A percentile compares a stretch with the other conserved stretches of the same genome.
phyloP scores from a whole-genome alignment of 2,797 vertebrate genomes.

The Triplophysa bombifrons region DNA sequence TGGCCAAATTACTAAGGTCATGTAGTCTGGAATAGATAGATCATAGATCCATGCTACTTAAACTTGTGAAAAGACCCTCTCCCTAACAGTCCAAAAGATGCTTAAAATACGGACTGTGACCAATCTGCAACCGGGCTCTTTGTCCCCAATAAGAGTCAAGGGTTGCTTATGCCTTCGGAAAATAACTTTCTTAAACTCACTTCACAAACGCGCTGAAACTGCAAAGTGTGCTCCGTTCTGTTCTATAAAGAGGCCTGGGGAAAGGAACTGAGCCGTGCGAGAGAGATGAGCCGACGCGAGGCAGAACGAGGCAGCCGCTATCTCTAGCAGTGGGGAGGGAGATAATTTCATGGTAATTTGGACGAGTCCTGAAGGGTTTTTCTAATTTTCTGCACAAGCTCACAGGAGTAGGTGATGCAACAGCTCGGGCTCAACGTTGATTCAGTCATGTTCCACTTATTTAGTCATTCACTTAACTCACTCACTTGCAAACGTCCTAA shows the following conservation, averaged over 20 bases:
- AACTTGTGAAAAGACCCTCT: slow-evolving; percentile 5
- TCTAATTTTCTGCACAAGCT: slow-evolving; percentile 73
- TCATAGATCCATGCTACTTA: neutral
- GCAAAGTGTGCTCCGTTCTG: slow-evolving; percentile 77
- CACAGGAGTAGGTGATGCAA: slow-evolving; percentile 80
- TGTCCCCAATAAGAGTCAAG: slow-evolving; percentile 50
- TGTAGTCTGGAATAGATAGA: neutral
- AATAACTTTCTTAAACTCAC: slow-evolving; percentile 80
- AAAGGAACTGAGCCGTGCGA: slow-evolving; percentile 57
- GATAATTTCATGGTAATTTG: slow-evolving; percentile 88
- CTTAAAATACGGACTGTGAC: slow-evolving; percentile 60
- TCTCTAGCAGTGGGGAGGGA: slow-evolving; percentile 79
- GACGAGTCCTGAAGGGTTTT: slow-evolving; percentile 80
- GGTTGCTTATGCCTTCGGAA: slow-evolving; percentile 59
- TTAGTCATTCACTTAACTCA: slow-evolving; percentile 63
- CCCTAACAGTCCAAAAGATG: slow-evolving; percentile 3
- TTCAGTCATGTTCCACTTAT: slow-evolving; percentile 71
- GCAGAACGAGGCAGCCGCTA: slow-evolving; percentile 72
- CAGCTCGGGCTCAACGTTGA: slow-evolving; percentile 68
- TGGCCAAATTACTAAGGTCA: neutral
- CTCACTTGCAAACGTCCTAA: slow-evolving; percentile 49
- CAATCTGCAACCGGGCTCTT: slow-evolving; percentile 63
- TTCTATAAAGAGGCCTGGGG: slow-evolving; percentile 72
- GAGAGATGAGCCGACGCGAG: slow-evolving; percentile 41
- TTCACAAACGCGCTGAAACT: slow-evolving; percentile 78